A percentile compares a stretch with the other conserved stretches of the same genome.
These are phyloP conservation scores for Tetramorium parvispinum DNA, from an alignment of 1,140 invertebrate genomes.

Conservation along the genomic window DNA sequence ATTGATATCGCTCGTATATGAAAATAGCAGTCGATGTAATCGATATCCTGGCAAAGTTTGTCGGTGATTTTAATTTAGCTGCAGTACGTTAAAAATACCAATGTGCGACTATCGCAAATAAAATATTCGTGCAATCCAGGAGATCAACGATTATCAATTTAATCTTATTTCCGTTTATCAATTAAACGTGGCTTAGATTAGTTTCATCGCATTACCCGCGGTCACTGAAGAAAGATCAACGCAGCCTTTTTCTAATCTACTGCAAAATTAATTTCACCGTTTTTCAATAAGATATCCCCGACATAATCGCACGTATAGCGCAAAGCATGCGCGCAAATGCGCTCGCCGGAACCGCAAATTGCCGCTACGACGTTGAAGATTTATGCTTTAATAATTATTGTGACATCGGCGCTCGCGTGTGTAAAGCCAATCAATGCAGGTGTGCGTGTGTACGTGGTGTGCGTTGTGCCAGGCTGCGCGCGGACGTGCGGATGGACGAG, in stretches of 20 bases:
- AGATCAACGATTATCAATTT: neutral
- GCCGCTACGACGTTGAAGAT: conserved; percentile 68
- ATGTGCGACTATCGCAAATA: neutral
- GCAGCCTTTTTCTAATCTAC: neutral
- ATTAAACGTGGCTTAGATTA: neutral
- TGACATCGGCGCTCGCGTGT: conserved; percentile 78
- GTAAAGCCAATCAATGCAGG: conserved; percentile 70
- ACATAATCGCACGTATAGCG: neutral
- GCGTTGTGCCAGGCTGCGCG: conserved; percentile 46
- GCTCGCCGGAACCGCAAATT: neutral
- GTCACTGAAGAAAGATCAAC: neutral
- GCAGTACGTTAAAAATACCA: neutral
- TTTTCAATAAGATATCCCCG: neutral
- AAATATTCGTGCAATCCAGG: neutral
- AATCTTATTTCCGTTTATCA: neutral
- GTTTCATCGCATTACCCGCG: neutral
- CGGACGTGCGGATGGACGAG: conserved; percentile 72
- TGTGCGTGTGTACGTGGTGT: conserved; percentile 62
- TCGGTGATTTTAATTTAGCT: conserved; percentile 29
- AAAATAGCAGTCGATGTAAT: conserved; percentile 13
- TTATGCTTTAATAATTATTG: conserved; percentile 83
- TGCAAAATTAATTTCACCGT: conserved; percentile 11
- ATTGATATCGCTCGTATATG: neutral
- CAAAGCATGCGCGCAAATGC: neutral
- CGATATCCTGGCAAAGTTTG: conserved; percentile 14